Conservation (phyloP, 2,888 invertebrate genomes). For the Belgica antarctica region DNA sequence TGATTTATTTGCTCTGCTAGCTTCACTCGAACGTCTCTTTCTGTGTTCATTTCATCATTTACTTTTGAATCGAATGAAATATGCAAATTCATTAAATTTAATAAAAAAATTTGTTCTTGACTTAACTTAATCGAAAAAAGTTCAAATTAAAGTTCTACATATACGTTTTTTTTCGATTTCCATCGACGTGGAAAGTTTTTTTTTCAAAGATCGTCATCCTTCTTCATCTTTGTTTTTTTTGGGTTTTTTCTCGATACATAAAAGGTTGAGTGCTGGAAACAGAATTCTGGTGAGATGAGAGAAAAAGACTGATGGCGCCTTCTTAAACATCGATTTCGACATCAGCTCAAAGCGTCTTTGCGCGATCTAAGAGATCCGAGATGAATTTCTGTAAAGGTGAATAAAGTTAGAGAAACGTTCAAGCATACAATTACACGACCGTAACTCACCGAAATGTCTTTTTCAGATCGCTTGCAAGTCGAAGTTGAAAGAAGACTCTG, state of each 20-base stretch:
- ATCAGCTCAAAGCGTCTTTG: constrained; percentile 74
- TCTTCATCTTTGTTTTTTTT: too few relatives aligned
- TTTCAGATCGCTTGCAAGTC: constrained; percentile 82
- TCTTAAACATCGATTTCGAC: constrained; percentile 42
- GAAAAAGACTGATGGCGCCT: constrained; percentile 35
- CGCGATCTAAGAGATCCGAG: constrained; percentile 82
- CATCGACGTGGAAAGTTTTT: too few relatives aligned
- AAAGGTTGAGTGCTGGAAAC: neutral
- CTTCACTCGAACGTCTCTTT: neutral
- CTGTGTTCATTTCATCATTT: neutral
- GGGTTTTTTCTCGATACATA: neutral
- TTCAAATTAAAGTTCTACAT: too few relatives aligned
- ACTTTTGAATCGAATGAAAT: constrained; percentile 6
- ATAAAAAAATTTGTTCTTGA: neutral
- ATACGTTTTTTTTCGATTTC: too few relatives aligned
- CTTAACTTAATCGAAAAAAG: neutral
- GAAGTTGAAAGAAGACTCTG: constrained; percentile 75
- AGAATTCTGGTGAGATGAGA: neutral
- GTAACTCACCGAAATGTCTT: constrained; percentile 82
- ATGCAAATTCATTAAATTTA: neutral
- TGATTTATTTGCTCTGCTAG: neutral
- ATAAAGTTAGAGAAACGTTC: too few relatives aligned
- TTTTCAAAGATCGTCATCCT: too few relatives aligned
- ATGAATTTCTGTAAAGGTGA: constrained; percentile 85
- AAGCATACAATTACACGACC: too few relatives aligned